These are phyloP conservation scores for Agrenia bidenticulata DNA, from an alignment of 2,888 invertebrate species.

Conservation along the genomic window DNA sequence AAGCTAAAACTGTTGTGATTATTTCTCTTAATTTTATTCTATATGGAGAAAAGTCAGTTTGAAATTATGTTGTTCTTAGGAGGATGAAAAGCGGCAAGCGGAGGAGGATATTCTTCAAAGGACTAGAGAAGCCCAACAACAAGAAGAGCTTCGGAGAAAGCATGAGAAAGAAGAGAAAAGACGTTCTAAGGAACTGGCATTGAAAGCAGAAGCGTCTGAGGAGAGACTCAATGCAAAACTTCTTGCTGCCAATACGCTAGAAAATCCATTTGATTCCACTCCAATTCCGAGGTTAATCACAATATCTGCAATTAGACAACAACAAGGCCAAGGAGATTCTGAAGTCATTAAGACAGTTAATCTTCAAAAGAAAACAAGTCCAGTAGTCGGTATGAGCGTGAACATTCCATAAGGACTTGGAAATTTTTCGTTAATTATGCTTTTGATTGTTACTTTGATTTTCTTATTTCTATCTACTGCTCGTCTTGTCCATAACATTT, in stretches of 20 bases:
- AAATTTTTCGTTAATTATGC: too few species aligned
- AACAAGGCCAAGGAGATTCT: too few species aligned
- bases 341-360: too few species aligned
- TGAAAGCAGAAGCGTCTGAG: background rate
- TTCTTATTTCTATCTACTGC: too few species aligned
- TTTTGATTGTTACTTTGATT: too few species aligned
- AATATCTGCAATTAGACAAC: too few species aligned
- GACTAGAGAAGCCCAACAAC: background rate
- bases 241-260: background rate
- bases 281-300: background rate
- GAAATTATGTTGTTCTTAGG: constrained; percentile 7
- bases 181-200: background rate
- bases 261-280: background rate
- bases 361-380: too few species aligned
- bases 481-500: too few species aligned
- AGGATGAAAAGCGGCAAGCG: background rate
- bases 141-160: constrained; percentile 1
- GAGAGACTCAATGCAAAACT: background rate
- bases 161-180: constrained; percentile 9
- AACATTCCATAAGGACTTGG: too few species aligned
- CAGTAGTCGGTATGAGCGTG: too few species aligned
- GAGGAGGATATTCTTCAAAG: constrained; percentile 1
- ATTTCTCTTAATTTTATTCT: too few species aligned
- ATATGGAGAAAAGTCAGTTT: too few species aligned
- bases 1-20: constrained; percentile 3